Evolutionary conservation across 2,888 invertebrate genomes (phyloP).

Genomic region (Agrotis clavis): DNA sequence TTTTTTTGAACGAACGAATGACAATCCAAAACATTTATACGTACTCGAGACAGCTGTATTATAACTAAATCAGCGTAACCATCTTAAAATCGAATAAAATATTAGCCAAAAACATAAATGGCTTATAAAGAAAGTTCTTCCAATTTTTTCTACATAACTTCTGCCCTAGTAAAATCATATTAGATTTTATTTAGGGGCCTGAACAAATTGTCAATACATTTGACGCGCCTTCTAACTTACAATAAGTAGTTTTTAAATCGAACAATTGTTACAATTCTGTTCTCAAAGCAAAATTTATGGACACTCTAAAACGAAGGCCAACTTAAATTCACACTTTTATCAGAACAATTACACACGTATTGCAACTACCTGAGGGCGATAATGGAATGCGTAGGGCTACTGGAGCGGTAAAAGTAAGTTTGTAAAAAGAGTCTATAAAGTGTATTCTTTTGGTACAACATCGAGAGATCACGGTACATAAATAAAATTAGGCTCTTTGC

Average conservation of each 20-base stretch:
- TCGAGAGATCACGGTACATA: constrained; percentile 85
- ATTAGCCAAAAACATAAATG: constrained; percentile 1
- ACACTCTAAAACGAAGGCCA: constrained; percentile 58
- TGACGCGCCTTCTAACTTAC: constrained; percentile 78
- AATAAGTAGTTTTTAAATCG: constrained; percentile 80
- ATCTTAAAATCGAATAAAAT: constrained; percentile 14
- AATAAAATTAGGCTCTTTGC: constrained; percentile 87
- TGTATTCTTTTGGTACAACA: constrained; percentile 75
- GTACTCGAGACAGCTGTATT: constrained; percentile 13
- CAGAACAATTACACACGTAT: neutral
- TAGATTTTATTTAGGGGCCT: constrained; percentile 82
- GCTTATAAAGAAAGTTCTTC: constrained; percentile 27
- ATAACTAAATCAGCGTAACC: constrained; percentile 14
- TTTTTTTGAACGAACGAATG: too few species aligned
- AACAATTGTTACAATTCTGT: constrained; percentile 84
- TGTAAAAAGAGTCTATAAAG: constrained; percentile 58
- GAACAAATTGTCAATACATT: constrained; percentile 81
- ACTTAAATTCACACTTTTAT: neutral
- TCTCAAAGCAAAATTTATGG: constrained; percentile 78
- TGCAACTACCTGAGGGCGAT: fast-evolving
- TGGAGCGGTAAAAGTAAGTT: neutral
- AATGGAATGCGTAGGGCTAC: neutral
- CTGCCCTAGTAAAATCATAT: constrained; percentile 69
- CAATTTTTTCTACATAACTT: constrained; percentile 24
- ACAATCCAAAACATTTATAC: too few species aligned